These are phyloP conservation scores for Blennius ocellaris DNA, from an alignment of 2,113 vertebrate species.

Conservation along the genomic window DNA sequence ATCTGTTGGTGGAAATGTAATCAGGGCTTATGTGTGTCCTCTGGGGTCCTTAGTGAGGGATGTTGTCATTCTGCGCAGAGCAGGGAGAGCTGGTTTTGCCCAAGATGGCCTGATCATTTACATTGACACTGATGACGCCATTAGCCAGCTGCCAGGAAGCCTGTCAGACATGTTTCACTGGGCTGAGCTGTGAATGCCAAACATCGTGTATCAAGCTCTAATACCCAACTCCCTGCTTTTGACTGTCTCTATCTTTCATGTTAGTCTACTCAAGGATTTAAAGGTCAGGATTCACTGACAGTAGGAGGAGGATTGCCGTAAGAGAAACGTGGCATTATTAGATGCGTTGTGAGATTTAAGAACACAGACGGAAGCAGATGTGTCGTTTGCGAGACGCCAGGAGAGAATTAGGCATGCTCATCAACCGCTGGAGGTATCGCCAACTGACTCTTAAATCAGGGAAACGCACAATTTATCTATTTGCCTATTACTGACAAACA, in stretches of 20 bases:
- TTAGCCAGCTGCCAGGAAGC: constrained; percentile 74
- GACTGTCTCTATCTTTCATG: constrained; percentile 20
- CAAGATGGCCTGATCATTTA: constrained; percentile 69
- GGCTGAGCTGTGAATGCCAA: constrained; percentile 4
- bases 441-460: constrained; percentile 26
- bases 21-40: constrained; percentile 58
- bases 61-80: constrained; percentile 47
- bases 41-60: constrained; percentile 60
- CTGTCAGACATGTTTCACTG: constrained; percentile 64
- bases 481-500: constrained; percentile 23
- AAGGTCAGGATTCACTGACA: constrained; percentile 49
- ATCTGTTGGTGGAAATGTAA: constrained; percentile 59
- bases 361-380: constrained; percentile 32
- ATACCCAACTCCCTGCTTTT: constrained; percentile 13
- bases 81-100: constrained; percentile 57
- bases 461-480: constrained; percentile 8
- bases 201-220: neutral
- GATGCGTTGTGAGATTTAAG: constrained; percentile 14
- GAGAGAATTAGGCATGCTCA: constrained; percentile 30
- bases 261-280: constrained; percentile 34
- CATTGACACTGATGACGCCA: constrained; percentile 76
- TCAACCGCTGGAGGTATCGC: constrained; percentile 28
- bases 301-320: constrained; percentile 14
- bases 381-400: constrained; percentile 55
- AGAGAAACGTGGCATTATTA: constrained; percentile 46